Evolutionary conservation across 2,888 invertebrate genomes (phyloP).

Genomic region (Ephialtes manifestator): DNA sequence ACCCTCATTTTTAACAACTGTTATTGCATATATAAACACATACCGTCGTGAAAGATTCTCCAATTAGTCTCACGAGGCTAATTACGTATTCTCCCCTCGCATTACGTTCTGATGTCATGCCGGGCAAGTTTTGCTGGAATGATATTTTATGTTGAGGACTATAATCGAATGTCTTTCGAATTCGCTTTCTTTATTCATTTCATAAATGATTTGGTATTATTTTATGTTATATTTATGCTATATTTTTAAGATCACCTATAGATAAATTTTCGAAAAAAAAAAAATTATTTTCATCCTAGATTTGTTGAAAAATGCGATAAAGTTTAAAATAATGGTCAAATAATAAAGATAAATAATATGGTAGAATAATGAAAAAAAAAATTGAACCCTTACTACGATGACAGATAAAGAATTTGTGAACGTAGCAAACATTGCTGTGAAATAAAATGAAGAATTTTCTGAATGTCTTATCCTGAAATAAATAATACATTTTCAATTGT

Average conservation of each 20-base stretch:
- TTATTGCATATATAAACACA: conserved; percentile 7
- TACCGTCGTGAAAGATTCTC: neutral
- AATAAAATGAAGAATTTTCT: neutral
- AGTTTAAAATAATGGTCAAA: too few species aligned
- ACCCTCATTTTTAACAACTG: conserved; percentile 13
- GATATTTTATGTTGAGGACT: neutral
- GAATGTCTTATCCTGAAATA: neutral
- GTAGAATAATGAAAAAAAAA: conserved; percentile 20
- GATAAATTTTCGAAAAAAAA: too few species aligned
- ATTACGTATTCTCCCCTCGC: conserved; percentile 32
- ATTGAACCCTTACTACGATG: neutral
- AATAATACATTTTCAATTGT: neutral
- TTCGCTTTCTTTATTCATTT: too few species aligned
- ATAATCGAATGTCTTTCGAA: conserved; percentile 2
- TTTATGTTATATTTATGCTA: too few species aligned
- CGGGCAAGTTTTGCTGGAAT: neutral
- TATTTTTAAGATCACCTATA: too few species aligned
- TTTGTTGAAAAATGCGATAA: too few species aligned
- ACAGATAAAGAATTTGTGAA: too few species aligned
- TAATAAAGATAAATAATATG: too few species aligned
- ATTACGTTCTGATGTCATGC: conserved; percentile 25
- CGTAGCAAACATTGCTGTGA: too few species aligned
- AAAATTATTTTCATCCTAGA: too few species aligned
- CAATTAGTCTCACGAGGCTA: conserved; percentile 26
- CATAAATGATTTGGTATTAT: too few species aligned